Conservation (phyloP, 2,797 vertebrate species). For the Capromys pilorides region DNA sequence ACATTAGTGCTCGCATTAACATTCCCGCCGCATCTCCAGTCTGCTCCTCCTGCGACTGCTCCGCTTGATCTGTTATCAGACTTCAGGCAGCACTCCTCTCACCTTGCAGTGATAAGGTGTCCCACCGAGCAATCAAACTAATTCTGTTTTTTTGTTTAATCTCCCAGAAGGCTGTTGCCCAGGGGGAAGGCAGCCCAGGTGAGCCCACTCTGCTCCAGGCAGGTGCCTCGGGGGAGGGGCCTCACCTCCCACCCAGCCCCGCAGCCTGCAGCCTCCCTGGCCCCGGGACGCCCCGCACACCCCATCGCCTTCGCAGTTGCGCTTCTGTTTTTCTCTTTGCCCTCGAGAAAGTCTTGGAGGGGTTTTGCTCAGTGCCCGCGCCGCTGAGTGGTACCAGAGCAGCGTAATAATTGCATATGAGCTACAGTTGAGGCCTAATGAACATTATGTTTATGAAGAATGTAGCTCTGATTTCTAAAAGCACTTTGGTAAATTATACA, state of each 20-base stretch:
- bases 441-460: constrained; percentile 86
- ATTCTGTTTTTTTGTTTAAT: constrained; percentile 82
- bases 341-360: constrained; percentile 78
- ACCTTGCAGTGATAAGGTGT: constrained; percentile 78
- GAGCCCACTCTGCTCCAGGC: constrained; percentile 77
- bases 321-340: constrained; percentile 69
- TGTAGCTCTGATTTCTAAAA: constrained; percentile 86
- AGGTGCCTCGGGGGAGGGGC: background rate
- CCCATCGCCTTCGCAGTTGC: constrained; percentile 60
- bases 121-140: constrained; percentile 81
- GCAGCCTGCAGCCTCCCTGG: background rate
- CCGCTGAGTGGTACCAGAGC: constrained; percentile 68
- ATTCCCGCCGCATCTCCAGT: constrained; percentile 80
- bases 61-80: constrained; percentile 77
- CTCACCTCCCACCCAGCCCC: fast-evolving
- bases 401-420: constrained; percentile 78
- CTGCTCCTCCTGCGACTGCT: constrained; percentile 67
- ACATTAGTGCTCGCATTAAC: constrained; percentile 75
- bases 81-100: constrained; percentile 80
- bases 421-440: constrained; percentile 84
- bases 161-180: constrained; percentile 76
- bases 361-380: constrained; percentile 55
- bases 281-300: constrained; percentile 80
- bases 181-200: constrained; percentile 74
- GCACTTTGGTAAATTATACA: constrained; percentile 88